phyloP scores from a whole-genome alignment of 2,113 vertebrate genomes.

The Jaculus jaculus region DNA sequence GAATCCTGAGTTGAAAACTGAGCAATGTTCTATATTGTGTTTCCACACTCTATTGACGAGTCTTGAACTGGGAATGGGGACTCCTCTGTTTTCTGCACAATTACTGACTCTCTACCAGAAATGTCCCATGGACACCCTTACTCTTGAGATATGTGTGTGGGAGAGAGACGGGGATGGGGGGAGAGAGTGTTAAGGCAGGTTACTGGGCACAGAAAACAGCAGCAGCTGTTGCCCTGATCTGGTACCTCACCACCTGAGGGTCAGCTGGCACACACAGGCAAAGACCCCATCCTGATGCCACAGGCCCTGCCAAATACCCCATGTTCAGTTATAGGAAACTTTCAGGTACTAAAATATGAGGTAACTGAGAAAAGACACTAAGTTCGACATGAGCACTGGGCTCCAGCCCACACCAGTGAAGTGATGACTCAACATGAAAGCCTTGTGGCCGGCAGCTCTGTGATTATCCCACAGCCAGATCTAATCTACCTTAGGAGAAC shows the following conservation, averaged over 20 bases:
- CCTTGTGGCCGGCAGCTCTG: neutral
- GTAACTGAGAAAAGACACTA: neutral
- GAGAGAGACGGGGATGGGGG: no score
- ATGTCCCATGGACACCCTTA: neutral
- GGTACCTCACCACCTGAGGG: neutral
- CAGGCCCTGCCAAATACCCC: neutral
- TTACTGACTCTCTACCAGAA: neutral
- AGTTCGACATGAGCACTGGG: neutral
- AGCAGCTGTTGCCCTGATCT: neutral
- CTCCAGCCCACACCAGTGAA: neutral
- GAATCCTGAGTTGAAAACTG: neutral
- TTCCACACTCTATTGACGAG: no score
- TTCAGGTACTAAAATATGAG: neutral
- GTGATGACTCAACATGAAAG: slow-evolving; percentile 57
- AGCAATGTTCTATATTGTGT: neutral
- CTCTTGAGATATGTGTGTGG: neutral
- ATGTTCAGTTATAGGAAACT: neutral
- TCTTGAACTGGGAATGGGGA: neutral
- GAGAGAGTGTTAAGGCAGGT: rapidly evolving
- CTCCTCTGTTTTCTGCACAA: neutral
- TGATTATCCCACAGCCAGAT: neutral
- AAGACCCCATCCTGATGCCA: neutral
- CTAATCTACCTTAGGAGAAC: neutral
- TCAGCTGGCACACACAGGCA: neutral
- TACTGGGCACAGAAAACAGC: neutral